Evolutionary conservation across 1,140 invertebrate genomes (phyloP), one percentile per base, ranked within the genome.

Genomic region (Melanaphis sacchari): DNA sequence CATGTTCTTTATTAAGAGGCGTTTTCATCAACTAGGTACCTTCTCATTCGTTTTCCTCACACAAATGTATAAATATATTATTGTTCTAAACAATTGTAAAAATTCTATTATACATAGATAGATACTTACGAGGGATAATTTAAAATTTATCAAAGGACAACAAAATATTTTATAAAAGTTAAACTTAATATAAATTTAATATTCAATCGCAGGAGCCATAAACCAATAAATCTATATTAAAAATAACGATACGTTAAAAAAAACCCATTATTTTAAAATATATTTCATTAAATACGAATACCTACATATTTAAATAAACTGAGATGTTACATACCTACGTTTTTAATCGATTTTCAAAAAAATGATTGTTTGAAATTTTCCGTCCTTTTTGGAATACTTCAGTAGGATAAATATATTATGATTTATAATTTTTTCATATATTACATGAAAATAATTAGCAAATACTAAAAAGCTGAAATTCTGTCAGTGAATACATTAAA

Each of bases 1-100:
- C n/a, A 82, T 49, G 90, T 43, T 92, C 90, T 92, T 91, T 76
- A 76, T 91, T 92, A 82, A 92, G 66, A 82, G 31, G 43, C 38
- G 36, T 31, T 66, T 41, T 66, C 26, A 18, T 90, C 40, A n/a
- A 90, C 54, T 66, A n/a, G n/a, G n/a, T n/a, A 66, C 89, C 89
- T 40, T 41, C 22, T 90, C 18, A 2, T 90, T 41, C 38, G 38
- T 90, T 43, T 43, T 88, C 18, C 1, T 88, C 49, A 46, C 84
- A n/a, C 18, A 43, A 43, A 87, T 36, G 18, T 46, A 87, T 31
- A n/a, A 43, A 49, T 87, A 46, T 88, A 88, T n/a, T 88, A 22
- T 88, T 88, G 24, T n/a, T 31, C 15, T 84, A 84, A 84, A 84
- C 24, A 84, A 84, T 26, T 40, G 40, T 31, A 84, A 5, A 24